Conservation (phyloP, 2,113 vertebrate species). For the Bubalus kerabau region DNA sequence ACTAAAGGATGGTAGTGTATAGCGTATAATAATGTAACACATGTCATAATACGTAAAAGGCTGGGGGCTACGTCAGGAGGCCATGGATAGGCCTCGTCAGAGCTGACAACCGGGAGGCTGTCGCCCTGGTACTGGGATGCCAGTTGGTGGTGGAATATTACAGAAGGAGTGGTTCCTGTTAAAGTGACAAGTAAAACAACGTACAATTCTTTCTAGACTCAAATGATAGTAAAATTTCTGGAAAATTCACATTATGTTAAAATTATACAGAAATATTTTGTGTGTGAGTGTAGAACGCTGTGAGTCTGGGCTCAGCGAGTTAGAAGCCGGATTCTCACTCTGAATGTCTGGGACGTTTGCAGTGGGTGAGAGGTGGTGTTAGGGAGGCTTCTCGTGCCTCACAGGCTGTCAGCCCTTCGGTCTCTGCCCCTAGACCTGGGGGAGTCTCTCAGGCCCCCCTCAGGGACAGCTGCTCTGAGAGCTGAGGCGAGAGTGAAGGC, state of each 20-base stretch:
- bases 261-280: not conserved
- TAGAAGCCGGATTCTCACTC: not conserved
- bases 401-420: not conserved
- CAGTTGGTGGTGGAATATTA: not conserved
- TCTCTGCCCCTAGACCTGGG: too few relatives aligned
- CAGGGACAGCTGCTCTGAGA: not conserved
- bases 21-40: rapidly evolving
- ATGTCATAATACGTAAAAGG: rapidly evolving
- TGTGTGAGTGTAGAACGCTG: not conserved
- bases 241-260: not conserved
- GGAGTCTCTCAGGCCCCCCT: not conserved
- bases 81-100: not conserved
- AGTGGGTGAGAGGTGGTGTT: not conserved
- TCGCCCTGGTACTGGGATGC: not conserved
- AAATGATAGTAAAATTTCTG: not conserved
- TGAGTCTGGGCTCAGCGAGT: not conserved
- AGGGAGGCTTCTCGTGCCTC: not conserved
- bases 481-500: not conserved
- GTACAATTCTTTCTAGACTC: not conserved
- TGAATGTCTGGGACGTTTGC: not conserved
- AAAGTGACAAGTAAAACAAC: not conserved
- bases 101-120: rapidly evolving
- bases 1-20: not conserved
- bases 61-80: not conserved
- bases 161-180: not conserved